phyloP scores from a whole-genome alignment of 1,140 invertebrate species.

The Theocolax elegans region DNA sequence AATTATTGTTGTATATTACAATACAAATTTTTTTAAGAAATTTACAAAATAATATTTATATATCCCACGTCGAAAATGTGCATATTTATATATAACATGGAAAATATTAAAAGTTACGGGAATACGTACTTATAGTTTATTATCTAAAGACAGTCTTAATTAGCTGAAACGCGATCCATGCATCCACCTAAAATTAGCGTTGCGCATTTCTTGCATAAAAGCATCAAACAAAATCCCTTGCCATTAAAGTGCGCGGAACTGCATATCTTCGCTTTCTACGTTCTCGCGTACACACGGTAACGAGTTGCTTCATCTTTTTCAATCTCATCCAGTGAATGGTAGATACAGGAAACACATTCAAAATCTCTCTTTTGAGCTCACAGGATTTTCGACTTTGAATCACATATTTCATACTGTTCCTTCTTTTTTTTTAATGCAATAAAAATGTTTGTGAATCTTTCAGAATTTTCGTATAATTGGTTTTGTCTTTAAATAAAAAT shows the following conservation, averaged over 20 bases:
- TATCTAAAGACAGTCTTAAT: no score
- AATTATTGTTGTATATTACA: no score
- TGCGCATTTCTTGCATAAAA: slow-evolving; percentile 1
- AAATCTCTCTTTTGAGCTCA: not conserved
- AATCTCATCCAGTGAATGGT: not conserved
- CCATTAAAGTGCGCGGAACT: not conserved
- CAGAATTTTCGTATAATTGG: no score
- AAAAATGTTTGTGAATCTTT: no score
- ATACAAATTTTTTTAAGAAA: no score
- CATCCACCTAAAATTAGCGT: not conserved
- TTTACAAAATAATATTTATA: no score
- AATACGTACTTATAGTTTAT: not conserved
- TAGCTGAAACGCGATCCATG: not conserved
- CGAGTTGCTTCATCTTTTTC: slow-evolving; percentile 6
- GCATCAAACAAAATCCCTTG: not conserved
- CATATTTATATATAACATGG: no score
- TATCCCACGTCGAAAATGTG: no score
- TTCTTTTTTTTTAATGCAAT: no score
- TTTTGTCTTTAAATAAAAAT: no score
- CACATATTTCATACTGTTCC: not conserved
- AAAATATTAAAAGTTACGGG: not conserved
- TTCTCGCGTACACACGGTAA: not conserved
- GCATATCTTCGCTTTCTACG: not conserved
- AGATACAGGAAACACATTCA: not conserved
- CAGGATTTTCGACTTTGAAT: not conserved